Evolutionary conservation across 2,888 invertebrate genomes (phyloP), one percentile per base, ranked within the genome.

Genomic region (Bruchidius siliquastri): DNA sequence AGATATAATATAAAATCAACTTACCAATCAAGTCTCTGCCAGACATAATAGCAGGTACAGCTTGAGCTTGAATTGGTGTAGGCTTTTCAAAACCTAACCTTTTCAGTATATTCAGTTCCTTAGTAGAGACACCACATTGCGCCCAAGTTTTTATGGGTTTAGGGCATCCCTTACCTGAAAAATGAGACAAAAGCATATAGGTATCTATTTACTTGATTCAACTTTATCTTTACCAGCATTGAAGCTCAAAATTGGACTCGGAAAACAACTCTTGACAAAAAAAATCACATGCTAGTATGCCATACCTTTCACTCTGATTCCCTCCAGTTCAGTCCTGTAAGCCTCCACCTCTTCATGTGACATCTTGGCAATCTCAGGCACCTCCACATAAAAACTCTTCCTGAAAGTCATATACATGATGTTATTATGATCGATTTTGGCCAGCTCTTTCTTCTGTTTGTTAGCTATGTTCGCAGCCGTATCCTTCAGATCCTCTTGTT

Each of bases 61-160:
- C 99, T 88, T 99, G 99, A 73, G 96, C 93, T 87, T 99, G 99
- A 82, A 99, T 99, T 0, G 99, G 99, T 0, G 99, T 99, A 0
- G 99, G 99, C 86, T 97, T 98, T 82, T 97, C 97, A 86, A 97
- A 99, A 74, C 91, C 91, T 74, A 94, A 90, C 87, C 93, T 96
- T 86, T 96, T 97, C 74, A 99, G 87, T 78, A 95, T 92, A 82
- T 98, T 98, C 86, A 98, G 89, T 85, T 98, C 96, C 85, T 97
- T 98, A 84, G 96, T 96, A 76, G 96, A 96, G 21, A 98, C 96
- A 4, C 99, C 99, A 85, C 97, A 98, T 82, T 99, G 99, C 0
- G 99, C 98, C 99, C 99, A 99, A 0, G 94, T 92, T 88, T 92
- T 95, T 75, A 99, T 96, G 0, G 95, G 95, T 84, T 96, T 97